phyloP scores from a whole-genome alignment of 2,888 invertebrate genomes.

The Hemistola chrysoprasaria region DNA sequence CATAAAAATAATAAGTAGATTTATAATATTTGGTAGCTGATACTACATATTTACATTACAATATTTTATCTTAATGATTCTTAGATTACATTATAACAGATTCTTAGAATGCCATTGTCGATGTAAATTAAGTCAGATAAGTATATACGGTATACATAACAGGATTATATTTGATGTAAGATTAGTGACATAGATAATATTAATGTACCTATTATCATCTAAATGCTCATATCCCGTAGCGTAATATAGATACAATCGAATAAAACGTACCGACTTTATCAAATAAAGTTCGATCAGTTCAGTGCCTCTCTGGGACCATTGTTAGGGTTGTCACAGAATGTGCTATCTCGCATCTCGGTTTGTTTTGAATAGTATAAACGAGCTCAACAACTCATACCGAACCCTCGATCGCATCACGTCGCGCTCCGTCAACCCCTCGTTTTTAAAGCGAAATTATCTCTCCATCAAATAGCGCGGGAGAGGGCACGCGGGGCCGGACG shows the following conservation, averaged over 20 bases:
- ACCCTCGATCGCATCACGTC: constrained; percentile 51
- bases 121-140: too few species aligned
- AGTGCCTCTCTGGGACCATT: constrained; percentile 34
- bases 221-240: too few species aligned
- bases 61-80: constrained; percentile 10
- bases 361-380: constrained; percentile 71
- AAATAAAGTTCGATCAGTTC: too few species aligned
- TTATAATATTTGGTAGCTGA: constrained; percentile 7
- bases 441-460: constrained; percentile 78
- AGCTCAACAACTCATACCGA: constrained; percentile 65
- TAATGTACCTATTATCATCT: constrained; percentile 24
- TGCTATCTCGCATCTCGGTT: constrained; percentile 65
- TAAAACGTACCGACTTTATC: too few species aligned
- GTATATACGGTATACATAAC: too few species aligned
- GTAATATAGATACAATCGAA: too few species aligned
- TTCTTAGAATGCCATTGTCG: too few species aligned
- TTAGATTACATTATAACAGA: constrained; percentile 5
- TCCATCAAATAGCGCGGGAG: constrained; percentile 55
- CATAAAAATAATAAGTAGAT: constrained; percentile 11
- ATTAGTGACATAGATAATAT: too few species aligned
- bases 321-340: constrained; percentile 62
- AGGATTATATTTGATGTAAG: too few species aligned
- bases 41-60: constrained; percentile 13
- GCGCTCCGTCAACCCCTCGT: constrained; percentile 50
- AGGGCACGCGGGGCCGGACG: constrained; percentile 58